Base-by-base conservation (phyloP, 1,140 invertebrate genomes). In the Sesamia nonagrioides region DNA sequence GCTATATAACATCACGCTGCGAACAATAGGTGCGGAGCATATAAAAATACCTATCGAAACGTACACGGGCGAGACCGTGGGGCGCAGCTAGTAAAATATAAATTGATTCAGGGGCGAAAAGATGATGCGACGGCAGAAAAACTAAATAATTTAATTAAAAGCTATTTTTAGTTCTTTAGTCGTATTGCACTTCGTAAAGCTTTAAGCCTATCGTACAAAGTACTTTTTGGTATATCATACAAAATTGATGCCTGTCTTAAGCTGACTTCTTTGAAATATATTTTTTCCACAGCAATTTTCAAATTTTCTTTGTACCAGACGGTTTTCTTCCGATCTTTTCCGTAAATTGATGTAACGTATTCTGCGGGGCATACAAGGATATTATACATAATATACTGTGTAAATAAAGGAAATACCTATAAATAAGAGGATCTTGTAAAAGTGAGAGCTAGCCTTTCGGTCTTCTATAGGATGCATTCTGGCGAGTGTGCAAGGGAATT, bases 151-250 rank as follows among this genome's bases (percentile, higher is more conserved):
- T 13, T 33, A 56, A 27, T 27, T 27, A 56, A 9, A 27, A 56
- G 2, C 54, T 56, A 56, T 13, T 11, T 13, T n/a, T n/a, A n/a
- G 13, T 27, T 13, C 11, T 58, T 58, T 6, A 13, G 13, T 15
- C 54, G 21, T 27, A 9, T 8, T 15, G 27, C 66, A 48, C 17
- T 77, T 75, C 8, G 18, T 33, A 58, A 58, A 5, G 5, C 13
- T 27, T 58, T 27, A 4, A 87, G 58, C 68, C 6, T 83, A 81
- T 68, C 84, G 80, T 42, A 68, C 21, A 35, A 73, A n/a, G 58
- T 86, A 80, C 58, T 77, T 42, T 68, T 77, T 27, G 75, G 75
- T 69, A 77, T 77, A 42, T 50, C 52, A 18, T 68, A 77, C 6
- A 69, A 11, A 35, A 77, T 4, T 1, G 75, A 77, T 27, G 75